Evolutionary conservation across 2,113 vertebrate species (phyloP), one percentile per base, ranked within the genome.

Genomic region (Catharus bicknelli): DNA sequence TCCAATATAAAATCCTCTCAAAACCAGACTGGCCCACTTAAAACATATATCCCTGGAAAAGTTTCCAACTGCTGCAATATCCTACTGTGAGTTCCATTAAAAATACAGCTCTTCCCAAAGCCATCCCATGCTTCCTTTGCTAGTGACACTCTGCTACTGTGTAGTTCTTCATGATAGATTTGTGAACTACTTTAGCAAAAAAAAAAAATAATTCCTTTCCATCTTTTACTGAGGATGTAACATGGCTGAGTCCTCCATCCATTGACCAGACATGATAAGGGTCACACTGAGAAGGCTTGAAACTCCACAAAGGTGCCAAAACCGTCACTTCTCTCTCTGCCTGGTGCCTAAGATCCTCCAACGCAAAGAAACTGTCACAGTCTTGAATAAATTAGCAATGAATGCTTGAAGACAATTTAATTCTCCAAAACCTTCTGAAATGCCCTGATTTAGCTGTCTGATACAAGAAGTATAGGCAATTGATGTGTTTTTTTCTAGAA

Each of bases 31-130:
- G 88, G 88, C 69, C 76, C 88, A 86, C 83, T 89, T 92, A 72
- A 90, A 73, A 94, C 74, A 85, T 92, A 96, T 85, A 96, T 82
- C 62, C 90, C 93, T 92, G 63, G 91, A 93, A 69, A 93, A 54
- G 38, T 36, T 90, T 93, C 92, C 94, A 96, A 69, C 62, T 85
- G 67, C 91, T 94, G 78, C 86, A 94, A 70, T 72, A 92, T 62
- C 69, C 63, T 76, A 50, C 81, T 76, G 74, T 0, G 1, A 92
- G 73, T 17, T 93, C 94, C 91, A 87, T 75, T 73, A 95, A 95
- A 96, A 96, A 95, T 68, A 94, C 32, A 85, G 81, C 74, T 83
- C 87, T 80, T 89, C 78, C 75, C 89, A 85, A 91, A 96, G 54
- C 36, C 58, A 72, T 36, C 26, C 77, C 45, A 25, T 40, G 70